These are phyloP conservation scores for Cybosia mesomella DNA, from an alignment of 2,888 invertebrate genomes.

Conservation along the genomic window DNA sequence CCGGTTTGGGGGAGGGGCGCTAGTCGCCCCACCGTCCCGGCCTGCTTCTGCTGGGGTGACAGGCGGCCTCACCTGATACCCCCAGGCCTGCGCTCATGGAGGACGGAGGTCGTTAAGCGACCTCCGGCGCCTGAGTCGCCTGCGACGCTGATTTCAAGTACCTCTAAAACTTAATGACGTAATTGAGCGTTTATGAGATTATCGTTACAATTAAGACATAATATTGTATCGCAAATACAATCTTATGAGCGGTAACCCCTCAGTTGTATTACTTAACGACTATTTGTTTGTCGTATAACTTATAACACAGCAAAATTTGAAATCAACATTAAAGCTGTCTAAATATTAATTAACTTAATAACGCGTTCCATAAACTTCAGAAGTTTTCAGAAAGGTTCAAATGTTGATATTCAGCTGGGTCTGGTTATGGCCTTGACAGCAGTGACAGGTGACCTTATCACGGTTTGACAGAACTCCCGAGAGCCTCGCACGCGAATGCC, in stretches of 20 bases:
- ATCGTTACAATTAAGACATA: too few species aligned
- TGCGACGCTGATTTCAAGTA: too few species aligned
- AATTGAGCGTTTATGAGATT: too few species aligned
- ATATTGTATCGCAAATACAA: neutral
- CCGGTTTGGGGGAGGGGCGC: too few species aligned
- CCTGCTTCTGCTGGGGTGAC: too few species aligned
- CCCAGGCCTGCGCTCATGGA: too few species aligned
- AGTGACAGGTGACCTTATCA: conserved; percentile 63
- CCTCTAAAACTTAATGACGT: too few species aligned
- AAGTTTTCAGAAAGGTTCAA: conserved; percentile 11
- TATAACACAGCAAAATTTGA: neutral
- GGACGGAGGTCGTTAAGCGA: too few species aligned
- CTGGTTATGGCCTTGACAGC: conserved; percentile 31
- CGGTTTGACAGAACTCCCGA: conserved; percentile 40
- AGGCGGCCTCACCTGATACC: too few species aligned
- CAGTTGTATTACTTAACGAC: neutral
- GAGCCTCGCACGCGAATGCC: conserved; percentile 55
- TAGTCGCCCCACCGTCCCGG: too few species aligned
- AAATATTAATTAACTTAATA: conserved; percentile 8
- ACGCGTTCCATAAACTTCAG: neutral
- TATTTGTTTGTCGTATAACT: neutral
- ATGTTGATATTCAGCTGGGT: conserved; percentile 16
- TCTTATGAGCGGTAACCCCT: neutral
- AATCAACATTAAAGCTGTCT: conserved; percentile 1
- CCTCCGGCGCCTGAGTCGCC: too few species aligned